Percentiles rank a stretch among this genome's conserved stretches.
phyloP scores from a whole-genome alignment of 2,888 invertebrate species.

The Temnothorax rugatulus region DNA sequence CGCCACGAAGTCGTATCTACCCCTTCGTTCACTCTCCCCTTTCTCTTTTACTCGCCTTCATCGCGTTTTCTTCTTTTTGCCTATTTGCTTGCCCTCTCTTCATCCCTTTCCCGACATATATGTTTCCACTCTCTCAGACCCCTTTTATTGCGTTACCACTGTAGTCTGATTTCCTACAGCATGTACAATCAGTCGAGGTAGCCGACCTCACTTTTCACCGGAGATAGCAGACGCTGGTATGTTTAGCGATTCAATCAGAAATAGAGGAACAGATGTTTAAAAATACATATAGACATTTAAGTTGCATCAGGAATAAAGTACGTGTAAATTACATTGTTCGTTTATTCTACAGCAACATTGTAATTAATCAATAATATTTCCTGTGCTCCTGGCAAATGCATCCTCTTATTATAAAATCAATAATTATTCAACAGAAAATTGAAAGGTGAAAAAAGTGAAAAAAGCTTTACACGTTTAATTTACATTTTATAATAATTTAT shows the following conservation, averaged over 20 bases:
- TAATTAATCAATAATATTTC: neutral
- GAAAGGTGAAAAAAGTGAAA: neutral
- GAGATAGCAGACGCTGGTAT: neutral
- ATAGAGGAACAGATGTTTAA: conserved; percentile 14
- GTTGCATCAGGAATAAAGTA: neutral
- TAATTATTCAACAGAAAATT: neutral
- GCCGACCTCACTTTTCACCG: conserved; percentile 49
- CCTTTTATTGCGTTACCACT: conserved; percentile 54
- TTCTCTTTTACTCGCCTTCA: conserved; percentile 9
- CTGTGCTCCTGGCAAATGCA: neutral
- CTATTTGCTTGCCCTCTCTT: conserved; percentile 11
- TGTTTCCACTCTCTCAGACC: conserved; percentile 13
- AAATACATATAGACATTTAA: conserved; percentile 18
- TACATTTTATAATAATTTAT: neutral
- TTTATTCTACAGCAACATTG: neutral
- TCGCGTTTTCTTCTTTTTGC: conserved; percentile 17
- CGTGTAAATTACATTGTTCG: neutral
- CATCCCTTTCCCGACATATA: conserved; percentile 27
- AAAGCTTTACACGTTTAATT: neutral
- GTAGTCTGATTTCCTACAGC: conserved; percentile 54
- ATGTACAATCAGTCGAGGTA: conserved; percentile 46
- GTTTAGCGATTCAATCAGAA: conserved; percentile 39
- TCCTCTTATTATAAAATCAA: neutral
- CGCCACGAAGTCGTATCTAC: conserved; percentile 66
- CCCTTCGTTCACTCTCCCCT: conserved; percentile 29